Conservation (phyloP, 2,888 invertebrate species). For the Diaphora mendica region DNA sequence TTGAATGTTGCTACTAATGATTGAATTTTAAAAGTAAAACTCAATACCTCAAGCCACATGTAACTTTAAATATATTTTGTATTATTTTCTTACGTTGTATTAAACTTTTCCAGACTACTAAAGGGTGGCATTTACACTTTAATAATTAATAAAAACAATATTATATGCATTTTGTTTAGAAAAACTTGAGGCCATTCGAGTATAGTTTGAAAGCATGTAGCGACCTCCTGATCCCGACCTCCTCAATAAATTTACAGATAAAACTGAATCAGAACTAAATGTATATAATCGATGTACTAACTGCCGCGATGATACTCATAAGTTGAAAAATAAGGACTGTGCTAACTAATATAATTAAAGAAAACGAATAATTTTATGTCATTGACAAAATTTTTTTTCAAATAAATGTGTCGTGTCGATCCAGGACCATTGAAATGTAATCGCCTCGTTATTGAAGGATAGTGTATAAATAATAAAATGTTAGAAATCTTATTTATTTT, state of each 20-base stretch:
- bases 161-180: background rate
- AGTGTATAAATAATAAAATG: background rate
- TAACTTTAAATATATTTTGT: background rate
- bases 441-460: background rate
- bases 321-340: background rate
- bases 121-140: background rate
- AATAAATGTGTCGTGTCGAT: background rate
- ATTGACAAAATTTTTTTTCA: background rate
- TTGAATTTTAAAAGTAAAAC: background rate
- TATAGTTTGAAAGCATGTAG: background rate
- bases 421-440: background rate
- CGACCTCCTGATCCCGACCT: background rate
- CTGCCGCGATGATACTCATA: background rate
- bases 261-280: background rate
- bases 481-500: constrained; percentile 8
- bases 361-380: background rate
- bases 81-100: background rate
- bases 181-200: background rate
- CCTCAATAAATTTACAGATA: background rate
- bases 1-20: background rate
- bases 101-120: background rate
- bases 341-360: background rate
- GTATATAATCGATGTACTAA: background rate
- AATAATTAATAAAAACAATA: background rate
- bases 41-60: background rate